Base-by-base conservation (phyloP, 1,140 invertebrate species). In the Varroa destructor region DNA sequence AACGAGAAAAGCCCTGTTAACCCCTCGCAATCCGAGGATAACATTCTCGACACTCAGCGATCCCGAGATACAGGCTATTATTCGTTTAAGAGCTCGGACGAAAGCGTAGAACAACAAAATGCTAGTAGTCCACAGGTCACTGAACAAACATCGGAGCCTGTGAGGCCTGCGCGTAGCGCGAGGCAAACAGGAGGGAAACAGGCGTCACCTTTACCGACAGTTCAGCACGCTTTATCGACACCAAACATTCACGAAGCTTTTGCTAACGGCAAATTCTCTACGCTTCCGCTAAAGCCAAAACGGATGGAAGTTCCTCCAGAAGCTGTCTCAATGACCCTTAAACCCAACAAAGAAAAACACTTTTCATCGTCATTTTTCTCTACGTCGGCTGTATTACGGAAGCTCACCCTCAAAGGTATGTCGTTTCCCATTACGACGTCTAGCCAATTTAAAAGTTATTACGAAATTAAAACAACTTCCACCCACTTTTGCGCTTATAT, bases 1-100 rank as follows among this genome's bases (percentile, higher is more conserved):
- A 12, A 40, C 14, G 61, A 67, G 12, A 37, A 67, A 40, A 67
- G 61, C 40, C 40, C 61, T 37, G 61, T 67, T 12, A 67, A 67
- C 40, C 46, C 61, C n/a, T 73, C 75, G 37, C 75, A 76, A 64
- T 75, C 74, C 46, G 72, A 73, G 40, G 74, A 74, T 36, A 76
- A 75, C 56, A 75, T 76, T 46, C 61, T 72, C 37, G 74, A 76
- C 55, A 55, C 75, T 8, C 73, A 75, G 43, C 72, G 71, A 42
- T 75, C 74, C 55, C 71, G 75, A 37, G 75, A 76, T 73, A 76
- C 75, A 43, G 75, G 75, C 43, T 76, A 76, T 67, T 76, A 76
- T 73, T 75, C 74, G 43, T 75, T 75, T 55, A 75, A 75, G 46
- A 74, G 73, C 12, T 75, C 74, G 36, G 75, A 75, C 72, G 75